phyloP scores from a whole-genome alignment of 2,797 vertebrate species.

The Gallinago nigripennis region DNA sequence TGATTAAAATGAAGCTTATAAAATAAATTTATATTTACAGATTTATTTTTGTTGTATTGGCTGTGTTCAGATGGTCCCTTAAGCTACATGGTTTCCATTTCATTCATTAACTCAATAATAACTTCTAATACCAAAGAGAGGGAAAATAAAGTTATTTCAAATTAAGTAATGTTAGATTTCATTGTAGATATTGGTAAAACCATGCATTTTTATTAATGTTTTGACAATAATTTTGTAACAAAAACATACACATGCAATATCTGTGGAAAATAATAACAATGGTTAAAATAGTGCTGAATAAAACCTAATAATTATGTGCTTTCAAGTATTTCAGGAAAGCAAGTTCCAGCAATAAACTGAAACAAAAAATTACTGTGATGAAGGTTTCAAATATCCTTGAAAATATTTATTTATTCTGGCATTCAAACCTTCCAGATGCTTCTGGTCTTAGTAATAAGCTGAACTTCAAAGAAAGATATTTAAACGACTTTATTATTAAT shows the following conservation, averaged over 20 bases:
- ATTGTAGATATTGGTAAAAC: not conserved
- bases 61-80: not conserved
- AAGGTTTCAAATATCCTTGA: not conserved
- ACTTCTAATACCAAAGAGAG: not conserved
- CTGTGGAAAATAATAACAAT: not conserved
- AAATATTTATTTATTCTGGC: not conserved
- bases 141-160: not conserved
- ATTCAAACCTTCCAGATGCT: not conserved
- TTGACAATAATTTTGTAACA: not conserved
- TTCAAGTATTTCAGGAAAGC: not conserved
- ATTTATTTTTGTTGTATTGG: not conserved
- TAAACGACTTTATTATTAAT: not conserved
- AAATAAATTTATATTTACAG: not conserved
- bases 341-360: not conserved
- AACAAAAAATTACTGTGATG: not conserved
- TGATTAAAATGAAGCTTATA: not conserved
- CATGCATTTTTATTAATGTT: not conserved
- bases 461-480: not conserved
- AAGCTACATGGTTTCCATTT: not conserved
- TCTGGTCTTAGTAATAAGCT: not conserved
- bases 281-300: not conserved
- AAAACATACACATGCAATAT: not conserved
- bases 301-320: not conserved
- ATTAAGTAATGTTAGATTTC: not conserved
- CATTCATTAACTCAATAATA: not conserved